These are phyloP conservation scores for Zaprionus camerounensis DNA, from an alignment of 1,140 invertebrate species.

Conservation along the genomic window DNA sequence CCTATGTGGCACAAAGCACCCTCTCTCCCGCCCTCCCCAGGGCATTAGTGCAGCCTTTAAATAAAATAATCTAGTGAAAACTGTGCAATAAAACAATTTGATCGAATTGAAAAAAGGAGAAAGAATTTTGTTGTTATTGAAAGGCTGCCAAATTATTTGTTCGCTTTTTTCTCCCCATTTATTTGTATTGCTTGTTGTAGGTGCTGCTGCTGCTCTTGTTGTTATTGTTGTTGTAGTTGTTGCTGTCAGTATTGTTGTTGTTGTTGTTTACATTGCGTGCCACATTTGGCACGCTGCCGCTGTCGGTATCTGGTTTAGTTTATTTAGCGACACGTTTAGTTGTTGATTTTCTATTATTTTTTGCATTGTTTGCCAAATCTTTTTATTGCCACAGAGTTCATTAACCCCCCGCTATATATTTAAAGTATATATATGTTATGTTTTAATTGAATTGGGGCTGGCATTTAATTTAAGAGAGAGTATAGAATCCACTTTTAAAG, in stretches of 20 bases:
- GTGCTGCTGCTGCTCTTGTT: slow-evolving; percentile 11
- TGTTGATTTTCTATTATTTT: slow-evolving; percentile 74
- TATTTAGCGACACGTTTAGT: slow-evolving; percentile 64
- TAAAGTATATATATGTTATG: not conserved
- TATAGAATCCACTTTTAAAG: not conserved
- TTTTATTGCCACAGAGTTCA: slow-evolving; percentile 53
- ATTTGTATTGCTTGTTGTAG: slow-evolving; percentile 26
- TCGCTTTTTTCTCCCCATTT: slow-evolving; percentile 29
- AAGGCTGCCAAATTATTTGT: slow-evolving; percentile 52
- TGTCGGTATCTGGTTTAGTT: slow-evolving; percentile 49
- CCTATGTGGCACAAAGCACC: not conserved
- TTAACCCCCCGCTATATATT: slow-evolving; percentile 47
- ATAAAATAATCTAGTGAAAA: slow-evolving; percentile 38
- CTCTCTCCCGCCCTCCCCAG: not conserved
- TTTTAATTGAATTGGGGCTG: slow-evolving; percentile 2
- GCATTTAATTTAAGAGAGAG: not conserved
- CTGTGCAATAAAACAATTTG: slow-evolving; percentile 41
- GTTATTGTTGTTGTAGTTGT: slow-evolving; percentile 27
- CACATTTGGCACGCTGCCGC: slow-evolving; percentile 61
- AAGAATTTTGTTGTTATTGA: slow-evolving; percentile 26
- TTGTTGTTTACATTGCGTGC: slow-evolving; percentile 65
- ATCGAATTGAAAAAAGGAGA: slow-evolving; percentile 32
- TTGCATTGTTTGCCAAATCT: slow-evolving; percentile 40
- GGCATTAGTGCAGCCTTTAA: slow-evolving; percentile 15
- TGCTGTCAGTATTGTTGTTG: slow-evolving; percentile 43